A percentile compares a stretch with the other conserved stretches of the same genome.
phyloP scores from a whole-genome alignment of 2,113 vertebrate genomes.

The Xiphophorus couchianus region DNA sequence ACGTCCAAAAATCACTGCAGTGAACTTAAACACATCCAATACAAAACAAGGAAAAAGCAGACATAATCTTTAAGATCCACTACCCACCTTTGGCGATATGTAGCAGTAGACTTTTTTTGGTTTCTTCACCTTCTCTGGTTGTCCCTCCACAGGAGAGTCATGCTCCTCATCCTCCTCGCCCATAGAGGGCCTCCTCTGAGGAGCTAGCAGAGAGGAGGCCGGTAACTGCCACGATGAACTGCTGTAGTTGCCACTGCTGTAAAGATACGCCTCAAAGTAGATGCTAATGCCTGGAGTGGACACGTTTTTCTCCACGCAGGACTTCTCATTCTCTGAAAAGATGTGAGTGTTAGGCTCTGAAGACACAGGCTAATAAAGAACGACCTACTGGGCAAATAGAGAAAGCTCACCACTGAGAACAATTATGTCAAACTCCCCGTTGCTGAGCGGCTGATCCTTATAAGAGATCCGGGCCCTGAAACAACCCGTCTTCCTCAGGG shows the following conservation, averaged over 20 bases:
- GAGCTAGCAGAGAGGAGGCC: constrained; percentile 83
- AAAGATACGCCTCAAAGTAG: constrained; percentile 98
- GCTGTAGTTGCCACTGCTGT: constrained; percentile 88
- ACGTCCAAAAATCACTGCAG: neutral
- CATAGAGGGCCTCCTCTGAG: constrained; percentile 89
- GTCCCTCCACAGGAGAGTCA: constrained; percentile 90
- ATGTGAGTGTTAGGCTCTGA: neutral
- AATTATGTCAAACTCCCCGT: constrained; percentile 98
- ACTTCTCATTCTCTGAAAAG: constrained; percentile 90
- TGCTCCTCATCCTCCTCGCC: constrained; percentile 89
- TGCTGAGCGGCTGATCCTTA: constrained; percentile 93
- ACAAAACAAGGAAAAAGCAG: neutral
- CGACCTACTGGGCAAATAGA: neutral
- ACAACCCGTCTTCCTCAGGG: constrained; percentile 89
- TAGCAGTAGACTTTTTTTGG: constrained; percentile 99
- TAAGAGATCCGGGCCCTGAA: constrained; percentile 93
- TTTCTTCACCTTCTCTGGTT: constrained; percentile 95
- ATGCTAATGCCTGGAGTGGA: constrained; percentile 95
- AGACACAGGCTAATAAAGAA: neutral
- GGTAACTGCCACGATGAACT: constrained; percentile 90
- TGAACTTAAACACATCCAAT: neutral
- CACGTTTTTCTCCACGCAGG: constrained; percentile 95
- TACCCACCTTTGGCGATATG: constrained; percentile 94
- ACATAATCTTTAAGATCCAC: neutral
- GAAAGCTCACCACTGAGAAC: constrained; percentile 91